A percentile compares a stretch with the other conserved stretches of the same genome.
Conservation (phyloP, 2,888 invertebrate genomes). For the Chloroclystis v-ata region DNA sequence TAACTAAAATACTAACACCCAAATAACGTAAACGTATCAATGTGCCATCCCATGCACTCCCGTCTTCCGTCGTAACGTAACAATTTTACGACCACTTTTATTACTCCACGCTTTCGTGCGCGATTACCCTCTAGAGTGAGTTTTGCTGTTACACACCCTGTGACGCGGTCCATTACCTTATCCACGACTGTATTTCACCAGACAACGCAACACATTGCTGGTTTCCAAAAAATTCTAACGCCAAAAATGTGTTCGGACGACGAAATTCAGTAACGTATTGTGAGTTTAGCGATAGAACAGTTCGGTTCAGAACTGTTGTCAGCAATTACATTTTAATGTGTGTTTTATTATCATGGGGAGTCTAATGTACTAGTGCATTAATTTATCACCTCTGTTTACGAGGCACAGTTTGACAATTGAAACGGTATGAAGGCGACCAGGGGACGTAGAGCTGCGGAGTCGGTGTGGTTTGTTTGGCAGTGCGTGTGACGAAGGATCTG, state of each 20-base stretch:
- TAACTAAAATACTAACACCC: conserved; percentile 41
- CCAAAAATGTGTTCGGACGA: not conserved
- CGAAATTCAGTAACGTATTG: conserved; percentile 33
- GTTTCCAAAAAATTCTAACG: conserved; percentile 5
- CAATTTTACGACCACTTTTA: conserved; percentile 76
- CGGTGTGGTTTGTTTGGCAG: conserved; percentile 33
- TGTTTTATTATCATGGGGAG: conserved; percentile 73
- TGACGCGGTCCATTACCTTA: conserved; percentile 49
- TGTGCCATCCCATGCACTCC: conserved; percentile 71
- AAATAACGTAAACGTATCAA: conserved; percentile 68
- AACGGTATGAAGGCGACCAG: conserved; percentile 57
- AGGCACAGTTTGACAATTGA: conserved; percentile 71
- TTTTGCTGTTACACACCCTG: conserved; percentile 73
- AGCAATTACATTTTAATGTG: conserved; percentile 75
- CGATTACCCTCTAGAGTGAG: conserved; percentile 78
- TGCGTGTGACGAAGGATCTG: conserved; percentile 43
- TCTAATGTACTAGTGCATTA: conserved; percentile 75
- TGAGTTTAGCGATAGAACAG: conserved; percentile 9
- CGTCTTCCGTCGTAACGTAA: conserved; percentile 72
- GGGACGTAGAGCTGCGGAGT: conserved; percentile 37
- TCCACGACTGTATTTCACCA: conserved; percentile 33
- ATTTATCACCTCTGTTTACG: conserved; percentile 76
- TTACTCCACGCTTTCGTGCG: conserved; percentile 77
- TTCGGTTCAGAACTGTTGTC: conserved; percentile 43
- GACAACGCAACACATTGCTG: conserved; percentile 45